These are phyloP conservation scores for Sycophila texana DNA, from an alignment of 2,888 invertebrate species.

Conservation along the genomic window DNA sequence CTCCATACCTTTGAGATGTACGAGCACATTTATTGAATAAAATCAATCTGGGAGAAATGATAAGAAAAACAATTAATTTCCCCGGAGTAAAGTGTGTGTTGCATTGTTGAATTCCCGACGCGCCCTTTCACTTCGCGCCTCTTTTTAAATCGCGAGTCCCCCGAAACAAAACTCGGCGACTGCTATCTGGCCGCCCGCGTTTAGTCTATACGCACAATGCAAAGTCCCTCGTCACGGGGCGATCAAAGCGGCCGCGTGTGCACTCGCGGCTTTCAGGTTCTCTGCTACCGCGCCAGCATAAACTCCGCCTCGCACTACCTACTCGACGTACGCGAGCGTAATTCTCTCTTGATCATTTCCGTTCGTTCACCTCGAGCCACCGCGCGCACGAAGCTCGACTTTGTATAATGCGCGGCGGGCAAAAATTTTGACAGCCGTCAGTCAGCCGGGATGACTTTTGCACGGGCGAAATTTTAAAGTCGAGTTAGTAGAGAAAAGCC, in stretches of 20 bases:
- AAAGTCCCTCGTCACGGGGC: conserved; percentile 70
- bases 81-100: too few species aligned
- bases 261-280: conserved; percentile 53
- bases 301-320: conserved; percentile 3
- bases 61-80: too few species aligned
- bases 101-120: background rate
- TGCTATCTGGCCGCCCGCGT: background rate
- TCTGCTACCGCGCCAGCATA: conserved; percentile 11
- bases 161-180: too few species aligned
- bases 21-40: too few species aligned
- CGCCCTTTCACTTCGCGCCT: background rate
- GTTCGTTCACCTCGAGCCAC: conserved; percentile 48
- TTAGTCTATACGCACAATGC: conserved; percentile 58
- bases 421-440: conserved; percentile 11
- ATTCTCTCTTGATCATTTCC: conserved; percentile 33
- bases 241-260: conserved; percentile 68
- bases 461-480: conserved; percentile 23
- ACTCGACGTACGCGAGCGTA: background rate
- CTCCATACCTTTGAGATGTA: too few species aligned
- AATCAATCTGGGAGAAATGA: too few species aligned
- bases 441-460: background rate
- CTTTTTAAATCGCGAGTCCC: too few species aligned
- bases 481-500: background rate
- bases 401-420: background rate
- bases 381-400: background rate